Evolutionary conservation across 2,113 vertebrate species (phyloP), one percentile per base, ranked within the genome.

Genomic region (Saccopteryx bilineata): DNA sequence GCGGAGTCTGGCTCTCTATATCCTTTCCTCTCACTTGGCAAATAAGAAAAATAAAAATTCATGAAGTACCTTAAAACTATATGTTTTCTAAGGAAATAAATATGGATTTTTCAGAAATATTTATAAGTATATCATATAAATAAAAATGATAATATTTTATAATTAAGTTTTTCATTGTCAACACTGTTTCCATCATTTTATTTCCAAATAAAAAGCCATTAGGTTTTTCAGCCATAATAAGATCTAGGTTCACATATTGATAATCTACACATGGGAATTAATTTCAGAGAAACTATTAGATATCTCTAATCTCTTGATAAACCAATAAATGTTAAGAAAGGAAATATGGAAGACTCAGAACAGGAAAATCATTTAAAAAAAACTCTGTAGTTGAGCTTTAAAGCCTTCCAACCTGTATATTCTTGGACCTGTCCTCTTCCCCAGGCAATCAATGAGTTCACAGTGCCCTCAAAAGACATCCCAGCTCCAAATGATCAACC

Each of bases 251-350:
- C 9, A 83, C 14, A 60, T 69, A 39, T 5, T 39, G 52, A 90
- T 21, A 39, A 71, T 48, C 39, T 58, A 80, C 33, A 90, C 13
- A 56, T 21, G 48, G 48, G 14, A 63, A 78, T 48, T 66, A 81
- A 91, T 82, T 94, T 90, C 11, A 90, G n/a, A 63, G 63, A 56
- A 95, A 96, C 93, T 83, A 95, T 60, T 85, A 82, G 11, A 88
- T 39, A 78, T 4, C 11, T 82, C 50, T 65, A 48, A 90, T 56
- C 85, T 85, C 74, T 50, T 92, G 48, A 72, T 82, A 61, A 85
- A 86, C 85, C 65, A 87, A 26, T 85, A 92, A 87, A 96, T 24
- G 33, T 83, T 21, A 65, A 78, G 18, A 11, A 79, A 90, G 11
- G 60, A 91, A 87, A 93, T 12, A 87, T 46, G 28, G 54, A 69